These are phyloP conservation scores for Acanthosepion esculentum DNA, from an alignment of 2,888 invertebrate genomes.

Conservation along the genomic window DNA sequence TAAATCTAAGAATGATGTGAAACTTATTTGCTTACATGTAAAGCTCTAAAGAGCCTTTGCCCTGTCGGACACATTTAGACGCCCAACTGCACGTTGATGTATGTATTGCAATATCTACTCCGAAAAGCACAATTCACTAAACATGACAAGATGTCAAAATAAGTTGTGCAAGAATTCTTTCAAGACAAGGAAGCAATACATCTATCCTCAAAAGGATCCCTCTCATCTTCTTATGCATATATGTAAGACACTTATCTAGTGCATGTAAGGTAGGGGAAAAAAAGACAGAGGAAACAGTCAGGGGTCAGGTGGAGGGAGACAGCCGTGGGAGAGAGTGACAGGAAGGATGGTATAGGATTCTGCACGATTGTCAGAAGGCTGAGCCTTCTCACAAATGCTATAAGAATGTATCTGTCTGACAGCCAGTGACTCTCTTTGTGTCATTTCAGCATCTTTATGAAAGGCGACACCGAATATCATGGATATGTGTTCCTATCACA, in stretches of 20 bases:
- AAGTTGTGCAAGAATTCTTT: not conserved
- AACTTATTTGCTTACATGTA: slow-evolving; percentile 10
- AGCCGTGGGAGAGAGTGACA: not conserved
- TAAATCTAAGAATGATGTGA: slow-evolving; percentile 8
- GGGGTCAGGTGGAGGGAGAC: not conserved
- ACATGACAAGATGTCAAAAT: slow-evolving; percentile 33
- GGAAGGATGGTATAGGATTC: not conserved
- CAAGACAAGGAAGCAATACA: not conserved
- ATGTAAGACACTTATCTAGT: slow-evolving; percentile 21
- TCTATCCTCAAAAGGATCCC: slow-evolving; percentile 16
- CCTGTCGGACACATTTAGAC: not conserved
- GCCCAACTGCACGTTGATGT: not conserved
- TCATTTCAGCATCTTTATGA: not conserved
- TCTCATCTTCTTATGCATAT: not conserved
- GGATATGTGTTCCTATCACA: not conserved
- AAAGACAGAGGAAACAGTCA: not conserved
- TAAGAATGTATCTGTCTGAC: not conserved
- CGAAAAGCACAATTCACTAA: slow-evolving; percentile 12
- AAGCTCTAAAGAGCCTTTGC: slow-evolving; percentile 21
- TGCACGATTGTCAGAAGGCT: not conserved
- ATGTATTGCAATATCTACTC: slow-evolving; percentile 11
- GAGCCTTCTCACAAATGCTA: not conserved
- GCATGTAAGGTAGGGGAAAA: not conserved
- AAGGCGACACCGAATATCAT: not conserved
- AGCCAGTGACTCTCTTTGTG: not conserved